phyloP scores from a whole-genome alignment of 2,797 vertebrate genomes.

The Mionectes olivaceus region DNA sequence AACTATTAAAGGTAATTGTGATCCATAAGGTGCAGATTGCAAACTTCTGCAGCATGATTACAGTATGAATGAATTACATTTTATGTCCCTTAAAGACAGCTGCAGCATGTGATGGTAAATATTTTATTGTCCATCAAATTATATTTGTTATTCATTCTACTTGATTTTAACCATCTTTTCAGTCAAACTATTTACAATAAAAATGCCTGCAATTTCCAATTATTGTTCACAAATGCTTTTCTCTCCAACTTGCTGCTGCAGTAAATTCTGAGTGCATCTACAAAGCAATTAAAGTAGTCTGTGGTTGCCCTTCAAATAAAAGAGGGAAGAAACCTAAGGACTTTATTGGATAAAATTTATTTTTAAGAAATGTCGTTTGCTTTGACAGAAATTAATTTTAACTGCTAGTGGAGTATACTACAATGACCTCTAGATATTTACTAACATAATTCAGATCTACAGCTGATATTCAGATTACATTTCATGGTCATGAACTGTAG shows the following conservation, averaged over 20 bases:
- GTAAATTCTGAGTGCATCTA: conserved; percentile 76
- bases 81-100: conserved; percentile 78
- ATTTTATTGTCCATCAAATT: conserved; percentile 79
- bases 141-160: conserved; percentile 77
- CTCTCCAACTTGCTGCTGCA: conserved; percentile 76
- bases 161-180: conserved; percentile 81
- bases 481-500: conserved; percentile 56
- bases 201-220: conserved; percentile 77
- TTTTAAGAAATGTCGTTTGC: conserved; percentile 47
- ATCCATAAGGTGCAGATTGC: conserved; percentile 93
- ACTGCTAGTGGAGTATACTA: conserved; percentile 71
- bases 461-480: conserved; percentile 55
- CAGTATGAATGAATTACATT: conserved; percentile 79
- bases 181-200: conserved; percentile 81
- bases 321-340: conserved; percentile 32
- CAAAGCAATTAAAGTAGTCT: conserved; percentile 72
- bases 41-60: conserved; percentile 88
- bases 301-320: conserved; percentile 71
- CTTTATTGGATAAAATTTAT: conserved; percentile 58
- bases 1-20: conserved; percentile 87
- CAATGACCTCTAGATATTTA: conserved; percentile 59
- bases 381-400: conserved; percentile 63
- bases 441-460: conserved; percentile 48
- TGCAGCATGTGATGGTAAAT: conserved; percentile 84
- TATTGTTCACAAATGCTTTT: conserved; percentile 70